Evolutionary conservation across 2,113 vertebrate genomes (phyloP).

Genomic region (Danionella cerebrum): DNA sequence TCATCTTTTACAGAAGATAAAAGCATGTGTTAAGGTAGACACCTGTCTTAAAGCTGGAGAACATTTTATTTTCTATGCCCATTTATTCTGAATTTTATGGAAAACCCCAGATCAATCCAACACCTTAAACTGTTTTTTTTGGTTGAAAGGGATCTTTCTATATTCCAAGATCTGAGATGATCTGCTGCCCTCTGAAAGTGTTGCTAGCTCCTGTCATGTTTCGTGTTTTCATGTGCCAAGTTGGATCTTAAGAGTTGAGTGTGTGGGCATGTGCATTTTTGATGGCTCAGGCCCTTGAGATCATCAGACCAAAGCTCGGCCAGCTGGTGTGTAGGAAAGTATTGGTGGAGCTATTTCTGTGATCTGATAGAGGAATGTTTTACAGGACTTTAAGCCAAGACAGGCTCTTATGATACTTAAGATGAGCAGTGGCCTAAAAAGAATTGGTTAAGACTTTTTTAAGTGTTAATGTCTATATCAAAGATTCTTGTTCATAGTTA

Average conservation of each 20-base stretch:
- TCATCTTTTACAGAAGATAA: neutral
- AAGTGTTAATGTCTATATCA: too few relatives aligned
- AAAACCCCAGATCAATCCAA: too few relatives aligned
- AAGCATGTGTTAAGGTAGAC: neutral
- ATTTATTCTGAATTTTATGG: too few relatives aligned
- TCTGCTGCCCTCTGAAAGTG: neutral
- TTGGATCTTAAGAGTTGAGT: slow-evolving; percentile 1
- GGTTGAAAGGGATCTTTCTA: neutral
- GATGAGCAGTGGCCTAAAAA: neutral
- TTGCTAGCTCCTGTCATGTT: neutral
- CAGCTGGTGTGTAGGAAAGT: slow-evolving; percentile 14
- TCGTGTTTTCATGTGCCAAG: slow-evolving; percentile 14
- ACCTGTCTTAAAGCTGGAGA: neutral
- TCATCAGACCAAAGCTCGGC: slow-evolving; percentile 7
- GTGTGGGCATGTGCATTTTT: slow-evolving; percentile 15
- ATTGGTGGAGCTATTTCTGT: slow-evolving; percentile 3
- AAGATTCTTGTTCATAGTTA: too few relatives aligned
- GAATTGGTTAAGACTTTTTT: too few relatives aligned
- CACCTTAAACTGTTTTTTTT: too few relatives aligned
- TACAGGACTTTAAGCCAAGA: neutral
- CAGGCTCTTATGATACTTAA: neutral
- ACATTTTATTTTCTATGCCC: too few relatives aligned
- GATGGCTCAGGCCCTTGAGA: slow-evolving; percentile 31
- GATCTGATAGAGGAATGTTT: neutral
- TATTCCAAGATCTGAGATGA: neutral